These are phyloP conservation scores for Drosophila serrata DNA, from an alignment of 1,140 invertebrate genomes.

Conservation along the genomic window DNA sequence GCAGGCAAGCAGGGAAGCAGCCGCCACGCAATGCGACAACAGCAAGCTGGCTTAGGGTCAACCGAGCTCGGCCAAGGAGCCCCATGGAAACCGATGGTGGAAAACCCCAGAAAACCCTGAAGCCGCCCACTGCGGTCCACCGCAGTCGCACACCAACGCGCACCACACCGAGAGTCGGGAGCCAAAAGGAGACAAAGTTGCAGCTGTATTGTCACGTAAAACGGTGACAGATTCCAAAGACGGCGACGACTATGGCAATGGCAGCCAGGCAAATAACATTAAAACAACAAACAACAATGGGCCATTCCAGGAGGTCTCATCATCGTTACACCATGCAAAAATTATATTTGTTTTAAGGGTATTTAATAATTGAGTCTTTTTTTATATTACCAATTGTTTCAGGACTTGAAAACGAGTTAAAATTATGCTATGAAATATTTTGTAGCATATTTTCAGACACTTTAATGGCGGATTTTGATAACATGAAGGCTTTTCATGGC, in stretches of 20 bases:
- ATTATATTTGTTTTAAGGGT: neutral
- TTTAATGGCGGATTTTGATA: no score
- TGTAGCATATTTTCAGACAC: no score
- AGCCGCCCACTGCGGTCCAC: slow-evolving; percentile 20
- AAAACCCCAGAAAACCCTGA: slow-evolving; percentile 9
- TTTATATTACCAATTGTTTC: neutral
- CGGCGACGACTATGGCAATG: slow-evolving; percentile 41
- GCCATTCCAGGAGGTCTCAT: slow-evolving; percentile 47
- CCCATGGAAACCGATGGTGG: slow-evolving; percentile 4
- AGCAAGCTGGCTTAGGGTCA: slow-evolving; percentile 73
- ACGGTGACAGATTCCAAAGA: slow-evolving; percentile 77
- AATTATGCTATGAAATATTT: no score
- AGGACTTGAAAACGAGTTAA: no score
- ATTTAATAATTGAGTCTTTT: neutral
- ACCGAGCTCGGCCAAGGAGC: slow-evolving; percentile 29
- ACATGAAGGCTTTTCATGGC: no score
- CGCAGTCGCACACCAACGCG: slow-evolving; percentile 4
- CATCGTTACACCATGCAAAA: slow-evolving; percentile 36
- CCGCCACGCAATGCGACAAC: slow-evolving; percentile 35
- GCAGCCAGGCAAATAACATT: slow-evolving; percentile 74
- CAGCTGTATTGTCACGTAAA: slow-evolving; percentile 78
- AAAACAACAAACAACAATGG: slow-evolving; percentile 74
- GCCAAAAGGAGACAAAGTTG: slow-evolving; percentile 45
- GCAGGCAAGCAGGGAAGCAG: slow-evolving; percentile 22
- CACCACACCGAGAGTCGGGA: neutral